A percentile compares a stretch with the other conserved stretches of the same genome.
Evolutionary conservation across 2,113 vertebrate genomes (phyloP).

Genomic region (Triplophysa dalaica): DNA sequence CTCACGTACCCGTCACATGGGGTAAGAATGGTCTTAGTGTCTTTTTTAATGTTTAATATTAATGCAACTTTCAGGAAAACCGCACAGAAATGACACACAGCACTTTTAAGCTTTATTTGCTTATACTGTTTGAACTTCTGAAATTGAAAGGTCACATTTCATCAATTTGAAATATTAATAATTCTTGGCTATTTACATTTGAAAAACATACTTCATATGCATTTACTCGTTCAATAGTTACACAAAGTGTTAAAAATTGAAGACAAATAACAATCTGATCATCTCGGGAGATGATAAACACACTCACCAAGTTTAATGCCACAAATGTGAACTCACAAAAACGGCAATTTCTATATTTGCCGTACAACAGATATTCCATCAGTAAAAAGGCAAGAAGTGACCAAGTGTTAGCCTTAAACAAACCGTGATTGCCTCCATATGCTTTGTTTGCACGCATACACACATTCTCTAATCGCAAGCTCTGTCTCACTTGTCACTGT

Average conservation of each 20-base stretch:
- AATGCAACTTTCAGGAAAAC: background rate
- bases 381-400: too few relatives aligned
- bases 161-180: background rate
- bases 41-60: background rate
- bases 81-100: too few relatives aligned
- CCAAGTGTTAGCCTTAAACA: background rate
- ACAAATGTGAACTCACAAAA: too few relatives aligned
- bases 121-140: background rate
- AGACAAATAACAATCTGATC: too few relatives aligned
- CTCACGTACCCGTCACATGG: constrained; percentile 90
- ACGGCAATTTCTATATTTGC: too few relatives aligned
- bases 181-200: too few relatives aligned
- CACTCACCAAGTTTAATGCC: too few relatives aligned
- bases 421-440: background rate
- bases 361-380: too few relatives aligned
- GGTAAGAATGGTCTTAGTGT: constrained; percentile 71
- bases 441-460: constrained; percentile 38
- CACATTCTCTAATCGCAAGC: background rate
- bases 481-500: constrained; percentile 41
- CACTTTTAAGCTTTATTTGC: background rate
- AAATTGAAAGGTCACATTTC: background rate
- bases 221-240: too few relatives aligned
- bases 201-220: too few relatives aligned
- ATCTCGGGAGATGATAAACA: too few relatives aligned
- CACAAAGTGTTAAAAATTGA: too few relatives aligned